These are phyloP conservation scores for Daboia siamensis DNA, from an alignment of 2,113 vertebrate species.

Conservation along the genomic window DNA sequence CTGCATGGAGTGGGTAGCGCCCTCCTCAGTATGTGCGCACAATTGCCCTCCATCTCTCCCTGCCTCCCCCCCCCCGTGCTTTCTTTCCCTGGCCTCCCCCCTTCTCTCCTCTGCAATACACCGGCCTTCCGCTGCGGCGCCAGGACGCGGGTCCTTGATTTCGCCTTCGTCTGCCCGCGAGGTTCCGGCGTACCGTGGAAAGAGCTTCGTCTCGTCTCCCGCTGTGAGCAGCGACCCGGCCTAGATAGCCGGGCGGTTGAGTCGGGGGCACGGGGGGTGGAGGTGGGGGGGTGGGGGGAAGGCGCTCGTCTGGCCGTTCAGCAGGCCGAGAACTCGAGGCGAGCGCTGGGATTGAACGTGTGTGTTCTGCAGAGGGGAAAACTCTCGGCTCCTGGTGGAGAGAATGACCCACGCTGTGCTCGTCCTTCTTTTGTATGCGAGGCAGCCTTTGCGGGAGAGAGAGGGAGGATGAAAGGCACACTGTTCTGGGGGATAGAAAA, in stretches of 20 bases:
- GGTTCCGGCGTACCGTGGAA: too few relatives aligned
- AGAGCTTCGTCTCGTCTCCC: too few relatives aligned
- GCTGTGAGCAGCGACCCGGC: neutral
- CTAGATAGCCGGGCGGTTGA: neutral
- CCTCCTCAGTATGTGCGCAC: neutral
- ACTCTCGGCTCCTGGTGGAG: neutral
- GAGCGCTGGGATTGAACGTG: neutral
- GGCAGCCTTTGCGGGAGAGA: neutral
- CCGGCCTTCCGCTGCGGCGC: neutral
- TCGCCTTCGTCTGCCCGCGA: too few relatives aligned
- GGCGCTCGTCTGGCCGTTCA: neutral
- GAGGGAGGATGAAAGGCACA: neutral
- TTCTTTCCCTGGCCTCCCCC: too few relatives aligned
- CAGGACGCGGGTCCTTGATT: neutral
- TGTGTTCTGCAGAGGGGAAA: neutral
- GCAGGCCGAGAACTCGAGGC: neutral
- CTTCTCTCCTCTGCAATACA: neutral
- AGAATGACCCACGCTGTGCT: neutral
- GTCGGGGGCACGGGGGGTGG: too few relatives aligned
- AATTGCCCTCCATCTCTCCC: neutral
- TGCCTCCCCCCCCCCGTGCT: neutral
- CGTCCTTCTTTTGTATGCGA: constrained; percentile 7
- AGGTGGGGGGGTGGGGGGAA: too few relatives aligned
- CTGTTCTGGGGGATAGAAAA: neutral
- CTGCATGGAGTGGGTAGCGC: neutral